phyloP scores from a whole-genome alignment of 1,140 invertebrate genomes.

The Eueides isabella region DNA sequence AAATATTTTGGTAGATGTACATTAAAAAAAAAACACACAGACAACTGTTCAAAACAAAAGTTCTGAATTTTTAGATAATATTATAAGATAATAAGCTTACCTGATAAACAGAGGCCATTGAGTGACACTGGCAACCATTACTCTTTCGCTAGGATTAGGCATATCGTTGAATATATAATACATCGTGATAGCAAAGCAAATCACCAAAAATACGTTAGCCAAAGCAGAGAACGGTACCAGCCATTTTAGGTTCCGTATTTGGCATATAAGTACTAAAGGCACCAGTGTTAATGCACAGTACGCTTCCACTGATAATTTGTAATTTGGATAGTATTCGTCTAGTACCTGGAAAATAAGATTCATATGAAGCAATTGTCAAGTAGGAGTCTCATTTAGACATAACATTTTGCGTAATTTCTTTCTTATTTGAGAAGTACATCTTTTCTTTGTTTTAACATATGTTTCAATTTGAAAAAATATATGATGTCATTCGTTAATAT shows the following conservation, averaged over 20 bases:
- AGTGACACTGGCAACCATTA: conserved; percentile 74
- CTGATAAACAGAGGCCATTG: conserved; percentile 87
- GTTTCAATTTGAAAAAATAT: too few species aligned
- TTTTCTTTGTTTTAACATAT: too few species aligned
- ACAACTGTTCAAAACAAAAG: too few species aligned
- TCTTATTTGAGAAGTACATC: too few species aligned
- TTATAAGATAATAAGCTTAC: conserved; percentile 47
- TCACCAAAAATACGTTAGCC: conserved; percentile 87
- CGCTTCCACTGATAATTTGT: conserved; percentile 65
- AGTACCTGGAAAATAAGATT: conserved; percentile 68
- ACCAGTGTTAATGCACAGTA: conserved; percentile 85
- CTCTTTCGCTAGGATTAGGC: conserved; percentile 76
- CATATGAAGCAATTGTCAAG: background rate
- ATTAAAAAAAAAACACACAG: too few species aligned
- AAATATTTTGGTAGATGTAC: too few species aligned
- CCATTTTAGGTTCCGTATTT: conserved; percentile 87
- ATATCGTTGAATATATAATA: conserved; percentile 87
- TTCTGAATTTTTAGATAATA: too few species aligned
- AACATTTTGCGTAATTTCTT: too few species aligned
- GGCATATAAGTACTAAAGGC: conserved; percentile 84
- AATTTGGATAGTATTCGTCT: conserved; percentile 63
- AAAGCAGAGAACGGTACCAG: conserved; percentile 90
- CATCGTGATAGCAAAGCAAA: conserved; percentile 86
- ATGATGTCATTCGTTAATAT: too few species aligned
- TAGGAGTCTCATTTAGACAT: too few species aligned